These are phyloP conservation scores for Syrista parreyssii DNA, from an alignment of 2,888 invertebrate species.

Conservation along the genomic window DNA sequence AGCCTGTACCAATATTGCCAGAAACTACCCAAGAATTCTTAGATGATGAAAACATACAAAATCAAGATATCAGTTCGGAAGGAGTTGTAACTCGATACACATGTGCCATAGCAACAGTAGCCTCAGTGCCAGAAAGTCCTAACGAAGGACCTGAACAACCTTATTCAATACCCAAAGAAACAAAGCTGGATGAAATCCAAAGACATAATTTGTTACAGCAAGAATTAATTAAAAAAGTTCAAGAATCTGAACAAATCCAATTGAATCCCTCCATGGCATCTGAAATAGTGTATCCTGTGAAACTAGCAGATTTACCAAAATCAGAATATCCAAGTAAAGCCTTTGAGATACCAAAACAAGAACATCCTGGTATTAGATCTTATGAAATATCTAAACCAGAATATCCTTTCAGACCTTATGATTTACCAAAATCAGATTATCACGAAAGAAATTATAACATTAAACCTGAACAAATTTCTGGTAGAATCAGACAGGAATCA, in stretches of 20 bases:
- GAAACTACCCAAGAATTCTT: conserved; percentile 16
- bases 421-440: neutral
- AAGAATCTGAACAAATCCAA: conserved; percentile 22
- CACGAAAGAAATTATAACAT: neutral
- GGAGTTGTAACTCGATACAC: conserved; percentile 60
- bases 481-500: neutral
- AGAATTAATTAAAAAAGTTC: conserved; percentile 45
- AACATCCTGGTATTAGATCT: neutral
- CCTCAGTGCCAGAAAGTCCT: conserved; percentile 43
- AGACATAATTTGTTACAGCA: conserved; percentile 60
- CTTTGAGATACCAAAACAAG: too few species aligned
- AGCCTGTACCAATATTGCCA: neutral
- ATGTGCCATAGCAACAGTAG: conserved; percentile 58
- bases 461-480: neutral
- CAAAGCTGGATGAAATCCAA: conserved; percentile 48
- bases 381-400: neutral
- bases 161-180: conserved; percentile 8
- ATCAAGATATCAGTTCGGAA: conserved; percentile 59
- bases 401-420: neutral
- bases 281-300: neutral
- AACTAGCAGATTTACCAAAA: neutral
- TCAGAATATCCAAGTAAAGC: too few species aligned
- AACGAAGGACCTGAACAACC: conserved; percentile 5
- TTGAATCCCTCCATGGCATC: neutral
- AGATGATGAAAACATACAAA: conserved; percentile 53